Percentiles rank a stretch among this genome's conserved stretches.
Evolutionary conservation across 2,113 vertebrate species (phyloP).

Genomic region (Megaceryle torquata): DNA sequence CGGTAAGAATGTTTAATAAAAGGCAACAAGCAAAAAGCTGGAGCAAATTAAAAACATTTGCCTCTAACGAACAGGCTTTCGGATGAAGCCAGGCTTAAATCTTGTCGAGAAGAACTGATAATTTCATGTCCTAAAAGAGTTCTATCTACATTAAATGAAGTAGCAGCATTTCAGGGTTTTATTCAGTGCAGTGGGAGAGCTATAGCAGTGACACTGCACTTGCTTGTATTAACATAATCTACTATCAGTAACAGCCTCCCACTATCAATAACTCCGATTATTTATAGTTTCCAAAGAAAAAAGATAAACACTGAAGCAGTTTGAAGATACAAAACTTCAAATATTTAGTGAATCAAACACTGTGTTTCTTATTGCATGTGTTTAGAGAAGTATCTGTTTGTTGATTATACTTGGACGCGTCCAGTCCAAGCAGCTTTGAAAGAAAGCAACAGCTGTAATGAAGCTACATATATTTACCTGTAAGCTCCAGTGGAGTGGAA

Average conservation of each 20-base stretch:
- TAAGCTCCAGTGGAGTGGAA: constrained; percentile 95
- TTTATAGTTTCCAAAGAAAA: neutral
- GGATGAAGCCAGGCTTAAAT: neutral
- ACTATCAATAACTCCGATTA: neutral
- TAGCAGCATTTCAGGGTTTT: neutral
- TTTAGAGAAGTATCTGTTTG: neutral
- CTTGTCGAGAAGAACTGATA: neutral
- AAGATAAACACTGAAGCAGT: neutral
- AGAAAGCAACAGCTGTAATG: neutral
- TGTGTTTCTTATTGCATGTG: neutral
- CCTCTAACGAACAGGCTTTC: neutral
- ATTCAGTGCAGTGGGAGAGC: neutral
- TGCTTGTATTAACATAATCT: neutral
- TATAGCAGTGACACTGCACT: neutral
- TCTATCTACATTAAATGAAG: neutral
- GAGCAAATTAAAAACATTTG: neutral
- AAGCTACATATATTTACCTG: constrained; percentile 72
- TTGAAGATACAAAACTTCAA: neutral
- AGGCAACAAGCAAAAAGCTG: neutral
- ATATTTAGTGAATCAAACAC: neutral
- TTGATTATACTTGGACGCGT: neutral
- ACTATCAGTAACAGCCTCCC: neutral
- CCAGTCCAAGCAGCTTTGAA: neutral
- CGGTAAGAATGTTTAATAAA: neutral
- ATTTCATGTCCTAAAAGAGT: neutral